A percentile compares a stretch with the other conserved stretches of the same genome.
Evolutionary conservation across 2,888 invertebrate species (phyloP).

Genomic region (Phortica magna): DNA sequence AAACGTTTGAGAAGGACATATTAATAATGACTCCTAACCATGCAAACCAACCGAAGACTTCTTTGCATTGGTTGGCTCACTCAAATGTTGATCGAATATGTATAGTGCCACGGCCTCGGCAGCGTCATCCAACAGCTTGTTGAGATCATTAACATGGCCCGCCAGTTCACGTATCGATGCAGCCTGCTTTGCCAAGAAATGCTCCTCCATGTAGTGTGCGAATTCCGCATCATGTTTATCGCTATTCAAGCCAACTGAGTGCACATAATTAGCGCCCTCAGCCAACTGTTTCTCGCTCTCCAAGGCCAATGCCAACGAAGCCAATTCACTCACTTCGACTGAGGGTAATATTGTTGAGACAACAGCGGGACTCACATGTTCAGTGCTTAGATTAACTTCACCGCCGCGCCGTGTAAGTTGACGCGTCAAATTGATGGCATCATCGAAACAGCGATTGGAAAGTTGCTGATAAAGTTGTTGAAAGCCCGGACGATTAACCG

Average conservation of each 20-base stretch:
- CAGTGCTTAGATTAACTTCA: conserved; percentile 79
- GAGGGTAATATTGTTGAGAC: conserved; percentile 40
- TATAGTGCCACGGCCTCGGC: conserved; percentile 84
- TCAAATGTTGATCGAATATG: conserved; percentile 84
- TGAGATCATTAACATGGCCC: conserved; percentile 85
- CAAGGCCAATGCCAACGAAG: conserved; percentile 84
- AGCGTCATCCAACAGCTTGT: conserved; percentile 80
- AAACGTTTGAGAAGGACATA: background rate
- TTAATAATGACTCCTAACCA: background rate
- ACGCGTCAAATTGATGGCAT: conserved; percentile 85
- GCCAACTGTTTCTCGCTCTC: conserved; percentile 86
- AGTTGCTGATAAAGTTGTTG: conserved; percentile 84
- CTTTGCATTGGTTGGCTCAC: conserved; percentile 45
- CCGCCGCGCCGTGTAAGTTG: conserved; percentile 86
- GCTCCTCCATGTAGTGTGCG: conserved; percentile 86
- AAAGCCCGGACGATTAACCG: conserved; percentile 86
- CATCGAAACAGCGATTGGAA: conserved; percentile 86
- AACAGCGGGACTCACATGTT: conserved; percentile 54
- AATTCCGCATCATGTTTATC: conserved; percentile 82
- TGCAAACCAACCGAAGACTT: background rate
- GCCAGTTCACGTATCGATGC: conserved; percentile 83
- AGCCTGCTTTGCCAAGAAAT: conserved; percentile 84
- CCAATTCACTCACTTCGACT: conserved; percentile 80
- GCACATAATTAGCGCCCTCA: conserved; percentile 83
- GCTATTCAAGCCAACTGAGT: conserved; percentile 81